Conservation (phyloP, 92 coral and sea anemone species). For the Pocillopora meandrina region DNA sequence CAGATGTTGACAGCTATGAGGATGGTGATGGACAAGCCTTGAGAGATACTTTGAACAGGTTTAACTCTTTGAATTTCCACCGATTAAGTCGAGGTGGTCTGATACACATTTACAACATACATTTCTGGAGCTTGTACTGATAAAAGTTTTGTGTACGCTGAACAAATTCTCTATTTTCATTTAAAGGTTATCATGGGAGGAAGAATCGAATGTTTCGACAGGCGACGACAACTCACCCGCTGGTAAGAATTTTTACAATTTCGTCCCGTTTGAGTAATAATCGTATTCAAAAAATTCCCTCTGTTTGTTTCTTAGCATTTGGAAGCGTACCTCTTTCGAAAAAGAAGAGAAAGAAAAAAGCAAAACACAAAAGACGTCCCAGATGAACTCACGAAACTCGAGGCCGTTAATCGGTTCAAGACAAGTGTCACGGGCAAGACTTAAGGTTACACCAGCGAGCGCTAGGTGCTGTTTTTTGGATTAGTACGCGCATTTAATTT, state of each 20-base stretch:
- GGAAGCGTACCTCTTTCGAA: conserved; percentile 55
- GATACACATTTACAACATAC: background rate
- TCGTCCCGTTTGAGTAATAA: background rate
- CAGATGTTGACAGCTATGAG: conserved; percentile 98
- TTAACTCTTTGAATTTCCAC: background rate
- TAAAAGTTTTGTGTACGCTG: no score
- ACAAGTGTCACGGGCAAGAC: background rate
- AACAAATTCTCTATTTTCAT: no score
- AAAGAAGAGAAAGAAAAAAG: conserved; percentile 86
- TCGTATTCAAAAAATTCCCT: background rate
- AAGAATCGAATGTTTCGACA: conserved; percentile 95
- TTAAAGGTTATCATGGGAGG: conserved; percentile 95
- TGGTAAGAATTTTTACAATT: conserved; percentile 48
- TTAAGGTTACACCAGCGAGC: background rate
- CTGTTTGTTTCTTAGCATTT: conserved; percentile 48
- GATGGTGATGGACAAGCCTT: conserved; percentile 98
- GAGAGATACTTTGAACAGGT: conserved; percentile 98
- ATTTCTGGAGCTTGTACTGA: no score
- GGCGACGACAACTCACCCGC: conserved; percentile 95
- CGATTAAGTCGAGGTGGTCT: background rate
- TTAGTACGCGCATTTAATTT: background rate
- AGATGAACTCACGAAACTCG: conserved; percentile 18
- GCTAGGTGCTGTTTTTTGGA: background rate
- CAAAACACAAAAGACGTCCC: conserved; percentile 80
- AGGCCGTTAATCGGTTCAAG: background rate